A percentile compares a stretch with the other conserved stretches of the same genome.
Conservation (phyloP, 2,113 vertebrate genomes). For the Dipodomys ordii region DNA sequence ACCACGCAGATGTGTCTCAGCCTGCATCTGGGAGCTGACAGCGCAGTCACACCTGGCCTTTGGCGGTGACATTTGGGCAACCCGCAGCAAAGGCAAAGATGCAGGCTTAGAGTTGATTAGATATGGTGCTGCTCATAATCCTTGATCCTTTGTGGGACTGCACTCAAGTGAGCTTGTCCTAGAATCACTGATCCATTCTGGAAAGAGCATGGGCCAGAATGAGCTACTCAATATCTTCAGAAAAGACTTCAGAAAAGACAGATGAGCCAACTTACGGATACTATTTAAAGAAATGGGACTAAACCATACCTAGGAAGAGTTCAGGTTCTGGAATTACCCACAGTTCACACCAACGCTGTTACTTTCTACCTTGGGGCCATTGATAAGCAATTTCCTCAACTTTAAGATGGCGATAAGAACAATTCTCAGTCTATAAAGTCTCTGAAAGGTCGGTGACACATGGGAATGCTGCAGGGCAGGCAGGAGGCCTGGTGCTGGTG, state of each 20-base stretch:
- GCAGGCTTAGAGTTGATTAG: neutral
- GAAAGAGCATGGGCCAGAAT: neutral
- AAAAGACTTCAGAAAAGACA: slow-evolving; percentile 20
- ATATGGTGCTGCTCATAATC: fast-evolving
- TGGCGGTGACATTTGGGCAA: neutral
- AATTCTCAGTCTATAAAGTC: neutral
- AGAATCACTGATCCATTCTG: neutral
- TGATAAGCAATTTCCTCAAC: neutral
- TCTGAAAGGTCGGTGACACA: neutral
- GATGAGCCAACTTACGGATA: neutral
- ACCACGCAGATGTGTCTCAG: neutral
- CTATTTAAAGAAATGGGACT: neutral
- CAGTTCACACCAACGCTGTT: neutral
- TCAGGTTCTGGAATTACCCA: neutral
- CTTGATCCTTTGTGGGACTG: neutral
- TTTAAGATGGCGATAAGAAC: neutral
- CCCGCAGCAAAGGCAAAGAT: neutral
- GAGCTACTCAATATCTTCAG: neutral
- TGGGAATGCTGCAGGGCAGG: neutral
- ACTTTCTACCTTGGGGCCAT: neutral
- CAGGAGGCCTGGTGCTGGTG: neutral
- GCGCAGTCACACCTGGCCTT: fast-evolving
- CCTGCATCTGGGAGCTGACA: neutral
- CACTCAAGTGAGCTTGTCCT: neutral
- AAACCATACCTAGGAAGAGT: neutral